These are phyloP conservation scores for Shargacucullia verbasci DNA, from an alignment of 2,888 invertebrate genomes.

Conservation along the genomic window DNA sequence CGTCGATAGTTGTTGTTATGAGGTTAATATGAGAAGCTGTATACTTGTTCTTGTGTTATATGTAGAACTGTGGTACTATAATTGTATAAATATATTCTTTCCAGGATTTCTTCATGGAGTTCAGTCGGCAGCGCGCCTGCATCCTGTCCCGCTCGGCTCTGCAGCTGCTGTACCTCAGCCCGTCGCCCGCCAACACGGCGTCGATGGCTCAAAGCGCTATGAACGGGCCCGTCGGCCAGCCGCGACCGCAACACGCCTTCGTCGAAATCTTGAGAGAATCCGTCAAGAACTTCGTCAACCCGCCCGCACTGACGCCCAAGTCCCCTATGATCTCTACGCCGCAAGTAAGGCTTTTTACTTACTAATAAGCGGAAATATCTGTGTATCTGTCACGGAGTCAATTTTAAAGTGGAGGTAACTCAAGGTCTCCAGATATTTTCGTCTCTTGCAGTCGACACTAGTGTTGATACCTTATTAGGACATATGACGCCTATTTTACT, in stretches of 20 bases:
- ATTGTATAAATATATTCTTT: neutral
- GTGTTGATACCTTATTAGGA: no score
- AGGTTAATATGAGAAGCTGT: no score
- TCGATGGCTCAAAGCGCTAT: slow-evolving; percentile 71
- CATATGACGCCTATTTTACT: no score
- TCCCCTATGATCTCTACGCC: slow-evolving; percentile 91
- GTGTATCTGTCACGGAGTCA: no score
- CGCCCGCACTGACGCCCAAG: slow-evolving; percentile 95
- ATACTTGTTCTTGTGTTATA: no score
- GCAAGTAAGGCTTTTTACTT: slow-evolving; percentile 80
- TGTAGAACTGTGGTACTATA: no score
- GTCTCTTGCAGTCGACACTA: no score
- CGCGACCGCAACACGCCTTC: slow-evolving; percentile 85
- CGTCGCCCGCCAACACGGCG: slow-evolving; percentile 79
- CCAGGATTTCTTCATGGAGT: slow-evolving; percentile 97
- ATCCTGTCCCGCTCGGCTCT: slow-evolving; percentile 97
- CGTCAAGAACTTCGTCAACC: slow-evolving; percentile 95
- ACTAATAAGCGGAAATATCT: no score
- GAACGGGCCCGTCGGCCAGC: slow-evolving; percentile 64
- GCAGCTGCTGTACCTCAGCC: slow-evolving; percentile 93
- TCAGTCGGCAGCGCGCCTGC: slow-evolving; percentile 96
- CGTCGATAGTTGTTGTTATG: no score
- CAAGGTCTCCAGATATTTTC: no score
- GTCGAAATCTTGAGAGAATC: slow-evolving; percentile 96
- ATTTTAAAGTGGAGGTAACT: no score